A percentile compares a stretch with the other conserved stretches of the same genome.
phyloP scores from a whole-genome alignment of 1,140 invertebrate genomes.

The Centruroides sculpturatus region DNA sequence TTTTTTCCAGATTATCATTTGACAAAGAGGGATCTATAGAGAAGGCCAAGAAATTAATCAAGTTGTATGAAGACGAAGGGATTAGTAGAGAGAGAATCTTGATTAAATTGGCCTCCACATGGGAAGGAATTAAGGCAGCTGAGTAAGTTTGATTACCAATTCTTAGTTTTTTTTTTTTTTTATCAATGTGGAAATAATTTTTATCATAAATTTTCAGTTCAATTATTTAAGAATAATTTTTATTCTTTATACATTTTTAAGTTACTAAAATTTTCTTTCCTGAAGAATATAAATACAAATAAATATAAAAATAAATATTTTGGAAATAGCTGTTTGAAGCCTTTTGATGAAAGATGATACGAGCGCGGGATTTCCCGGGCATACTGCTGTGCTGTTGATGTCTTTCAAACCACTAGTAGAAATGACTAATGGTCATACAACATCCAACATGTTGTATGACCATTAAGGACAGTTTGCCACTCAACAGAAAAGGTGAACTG shows the following conservation, averaged over 20 bases:
- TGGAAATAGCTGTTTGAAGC: no score
- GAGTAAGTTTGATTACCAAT: slow-evolving; percentile 40
- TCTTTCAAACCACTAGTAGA: no score
- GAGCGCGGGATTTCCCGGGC: no score
- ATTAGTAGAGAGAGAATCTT: slow-evolving; percentile 84
- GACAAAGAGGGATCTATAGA: slow-evolving; percentile 77
- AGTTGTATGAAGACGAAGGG: slow-evolving; percentile 76
- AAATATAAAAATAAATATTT: no score
- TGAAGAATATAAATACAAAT: no score
- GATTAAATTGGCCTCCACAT: slow-evolving; percentile 94
- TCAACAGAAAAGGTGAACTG: no score
- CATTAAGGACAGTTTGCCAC: no score
- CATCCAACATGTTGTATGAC: no score
- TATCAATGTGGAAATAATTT: not conserved
- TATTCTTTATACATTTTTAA: slow-evolving; percentile 22
- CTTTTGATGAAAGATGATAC: no score
- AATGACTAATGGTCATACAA: no score
- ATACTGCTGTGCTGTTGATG: no score
- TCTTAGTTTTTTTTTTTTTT: not conserved
- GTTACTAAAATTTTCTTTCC: no score
- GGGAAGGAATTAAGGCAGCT: slow-evolving; percentile 98
- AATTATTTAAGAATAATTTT: slow-evolving; percentile 15
- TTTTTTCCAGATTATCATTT: slow-evolving; percentile 64
- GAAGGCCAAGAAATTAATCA: slow-evolving; percentile 77
- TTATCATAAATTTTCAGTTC: slow-evolving; percentile 7